Evolutionary conservation across 2,113 vertebrate genomes (phyloP).

Genomic region (Aramus guarauna): DNA sequence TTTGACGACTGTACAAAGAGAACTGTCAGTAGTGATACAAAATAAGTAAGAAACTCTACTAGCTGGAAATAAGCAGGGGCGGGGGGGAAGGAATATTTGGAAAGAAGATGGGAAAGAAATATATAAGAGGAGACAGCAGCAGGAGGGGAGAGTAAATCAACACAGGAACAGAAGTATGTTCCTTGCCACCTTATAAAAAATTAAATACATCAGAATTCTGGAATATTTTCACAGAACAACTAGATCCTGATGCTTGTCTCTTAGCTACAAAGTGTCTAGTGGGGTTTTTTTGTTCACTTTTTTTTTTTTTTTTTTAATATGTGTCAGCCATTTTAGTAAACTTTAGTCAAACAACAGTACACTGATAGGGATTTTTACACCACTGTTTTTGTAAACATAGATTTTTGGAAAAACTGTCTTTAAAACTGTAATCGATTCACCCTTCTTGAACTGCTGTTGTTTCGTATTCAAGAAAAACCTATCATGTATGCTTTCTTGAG

Average conservation of each 20-base stretch:
- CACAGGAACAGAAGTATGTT: not conserved
- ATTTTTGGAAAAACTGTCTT: not conserved
- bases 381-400: not conserved
- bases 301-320: not conserved
- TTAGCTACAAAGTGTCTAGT: not conserved
- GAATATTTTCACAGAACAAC: not conserved
- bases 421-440: not conserved
- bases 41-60: not conserved
- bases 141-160: not conserved
- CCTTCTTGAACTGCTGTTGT: not conserved
- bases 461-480: not conserved
- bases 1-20: not conserved
- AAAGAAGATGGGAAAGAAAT: not conserved
- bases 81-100: not conserved
- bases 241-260: not conserved
- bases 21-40: accelerated
- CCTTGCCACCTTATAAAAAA: not conserved
- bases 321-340: not conserved
- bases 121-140: not conserved
- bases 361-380: not conserved
- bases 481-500: not conserved
- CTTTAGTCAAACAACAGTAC: not conserved
- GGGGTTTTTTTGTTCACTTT: not conserved
- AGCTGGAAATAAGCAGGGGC: not conserved
- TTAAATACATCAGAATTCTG: not conserved